Evolutionary conservation across 2,888 invertebrate genomes (phyloP), one percentile per base, ranked within the genome.

Genomic region (Cepaea hortensis): DNA sequence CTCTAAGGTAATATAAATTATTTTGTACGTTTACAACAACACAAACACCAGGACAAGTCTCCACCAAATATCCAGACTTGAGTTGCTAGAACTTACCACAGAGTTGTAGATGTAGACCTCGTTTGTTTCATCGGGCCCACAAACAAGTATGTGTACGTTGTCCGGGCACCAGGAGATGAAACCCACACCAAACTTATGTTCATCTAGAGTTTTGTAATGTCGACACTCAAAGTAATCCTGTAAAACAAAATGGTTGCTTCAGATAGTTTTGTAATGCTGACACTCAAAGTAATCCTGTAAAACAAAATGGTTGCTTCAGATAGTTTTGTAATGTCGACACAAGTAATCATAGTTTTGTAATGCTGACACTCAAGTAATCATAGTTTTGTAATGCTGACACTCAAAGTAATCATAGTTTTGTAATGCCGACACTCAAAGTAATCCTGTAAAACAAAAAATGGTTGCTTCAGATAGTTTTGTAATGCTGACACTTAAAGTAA

Each of bases 81-180:
- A 1, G 55, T 55, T 11, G 0, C 55, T 55, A 55, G 7, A 82
- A 81, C 89, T 77, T 88, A 95, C 95, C 91, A 94, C 93, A 46
- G 94, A 93, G 94, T 98, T 98, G 98, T 98, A 99, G 91, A 99
- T 96, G 97, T 97, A 98, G 68, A 98, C 96, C 94, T 99, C 98
- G 55, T 98, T 97, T 93, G 98, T 98, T 95, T 99, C 99, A 94
- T 99, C 98, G 9, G 98, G 98, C 3, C 99, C 99, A 91, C 98
- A 98, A 20, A 97, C 98, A 89, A 98, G 96, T 88, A 99, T 96
- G 95, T 97, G 96, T 91, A 96, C 96, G 55, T 98, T 98, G 95
- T 99, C 98, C 0, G 98, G 98, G 95, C 98, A 98, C 99, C 99
- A 99, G 90, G 98, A 96, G 90, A 99, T 96, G 95, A 97, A 97